Percentiles rank a stretch among this genome's conserved stretches.
Conservation (phyloP, 2,888 invertebrate genomes). For the Melinaea menophilus region DNA sequence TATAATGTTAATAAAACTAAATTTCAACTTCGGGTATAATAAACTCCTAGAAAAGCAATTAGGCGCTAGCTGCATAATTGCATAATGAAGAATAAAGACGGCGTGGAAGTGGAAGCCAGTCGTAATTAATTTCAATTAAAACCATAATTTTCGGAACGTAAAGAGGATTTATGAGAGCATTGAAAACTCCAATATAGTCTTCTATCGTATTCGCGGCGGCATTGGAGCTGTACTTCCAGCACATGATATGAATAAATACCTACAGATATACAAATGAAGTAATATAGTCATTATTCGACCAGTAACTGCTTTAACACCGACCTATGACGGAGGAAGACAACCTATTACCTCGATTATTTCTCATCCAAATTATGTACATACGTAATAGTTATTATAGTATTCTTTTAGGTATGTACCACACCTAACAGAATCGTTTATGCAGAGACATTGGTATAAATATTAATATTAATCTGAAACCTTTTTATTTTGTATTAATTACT, state of each 20-base stretch:
- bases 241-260: neutral
- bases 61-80: slow-evolving; percentile 2
- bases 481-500: too few species aligned
- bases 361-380: too few species aligned
- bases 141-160: slow-evolving; percentile 2
- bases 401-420: too few species aligned
- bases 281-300: too few species aligned
- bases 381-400: too few species aligned
- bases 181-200: neutral
- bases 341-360: too few species aligned
- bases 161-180: slow-evolving; percentile 7
- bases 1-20: neutral
- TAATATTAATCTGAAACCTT: too few species aligned
- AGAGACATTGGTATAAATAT: too few species aligned
- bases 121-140: slow-evolving; percentile 5
- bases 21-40: neutral
- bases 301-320: too few species aligned
- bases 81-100: slow-evolving; percentile 5
- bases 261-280: too few species aligned
- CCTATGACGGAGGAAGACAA: too few species aligned
- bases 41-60: neutral
- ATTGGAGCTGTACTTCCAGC: neutral
- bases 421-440: too few species aligned
- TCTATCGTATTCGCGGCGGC: neutral
- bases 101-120: neutral